Evolutionary conservation across 1,140 invertebrate genomes (phyloP), one percentile per base, ranked within the genome.

Genomic region (Drosophila orosa): DNA sequence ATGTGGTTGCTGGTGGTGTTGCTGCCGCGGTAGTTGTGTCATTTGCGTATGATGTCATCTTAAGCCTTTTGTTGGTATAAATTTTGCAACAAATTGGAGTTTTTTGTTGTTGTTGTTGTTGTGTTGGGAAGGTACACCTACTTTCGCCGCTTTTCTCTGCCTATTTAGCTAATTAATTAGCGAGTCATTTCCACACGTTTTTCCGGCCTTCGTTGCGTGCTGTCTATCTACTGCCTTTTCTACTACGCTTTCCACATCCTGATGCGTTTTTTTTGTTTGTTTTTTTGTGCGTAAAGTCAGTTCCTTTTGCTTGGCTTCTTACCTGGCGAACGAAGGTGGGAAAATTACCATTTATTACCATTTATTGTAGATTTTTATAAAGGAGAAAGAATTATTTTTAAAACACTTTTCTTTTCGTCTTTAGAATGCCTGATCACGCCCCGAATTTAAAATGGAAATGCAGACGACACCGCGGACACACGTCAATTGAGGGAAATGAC

Each of bases 11-110:
- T 45, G 81, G 27, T 47, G 81, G 42, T 39, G 77, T 50, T 66
- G 82, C 25, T 75, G 81, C 40, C 56, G 81, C 67, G 50, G 74
- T 31, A 50, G 83, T 87, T 66, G 84, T 89, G 50, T 89, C 84
- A 84, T 89, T 89, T 74, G 80, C 84, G 84, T 89, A 89, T 89
- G 84, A 89, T 89, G 84, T 89, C 84, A 89, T 89, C 63, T 72
- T 78, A 80, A 74, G 50, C 52, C 60, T 27, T 59, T 72, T 29
- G 29, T 35, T 52, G 24, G 19, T 74, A 61, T 58, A 37, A 60
- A 66, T 60, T 68, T 62, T 57, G 45, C 44, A 62, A 57, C 47
- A 52, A 67, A 65, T 77, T 24, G 44, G 54, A 44, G 25, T 35
- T 47, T 72, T 72, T 37, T 58, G 17, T 45, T 24, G 19, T 24